phyloP scores from a whole-genome alignment of 2,888 invertebrate species.

The Pimpla rufipes region DNA sequence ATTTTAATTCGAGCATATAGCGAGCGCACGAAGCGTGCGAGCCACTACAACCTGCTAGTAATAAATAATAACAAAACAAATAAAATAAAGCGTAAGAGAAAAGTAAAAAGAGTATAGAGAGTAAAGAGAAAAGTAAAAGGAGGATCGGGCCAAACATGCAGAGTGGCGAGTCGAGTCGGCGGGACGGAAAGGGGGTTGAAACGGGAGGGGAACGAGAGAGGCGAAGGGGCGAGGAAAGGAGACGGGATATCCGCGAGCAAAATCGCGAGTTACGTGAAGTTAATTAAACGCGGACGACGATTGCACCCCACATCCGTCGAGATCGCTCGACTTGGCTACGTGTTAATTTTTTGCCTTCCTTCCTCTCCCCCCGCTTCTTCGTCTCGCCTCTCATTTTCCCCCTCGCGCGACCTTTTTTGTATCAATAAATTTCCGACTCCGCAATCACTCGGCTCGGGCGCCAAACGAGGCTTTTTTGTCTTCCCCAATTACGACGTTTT shows the following conservation, averaged over 20 bases:
- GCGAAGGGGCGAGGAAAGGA: constrained; percentile 46
- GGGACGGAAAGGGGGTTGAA: constrained; percentile 30
- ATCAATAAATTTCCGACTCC: constrained; percentile 54
- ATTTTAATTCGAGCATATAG: too few relatives aligned
- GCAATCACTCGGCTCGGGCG: constrained; percentile 33
- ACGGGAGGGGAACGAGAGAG: constrained; percentile 32
- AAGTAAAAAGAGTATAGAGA: too few relatives aligned
- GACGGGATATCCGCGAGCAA: constrained; percentile 58
- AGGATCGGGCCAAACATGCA: constrained; percentile 39
- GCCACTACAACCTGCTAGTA: too few relatives aligned
- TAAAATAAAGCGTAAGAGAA: too few relatives aligned
- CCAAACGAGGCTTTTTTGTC: constrained; percentile 1
- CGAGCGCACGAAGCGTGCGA: too few relatives aligned
- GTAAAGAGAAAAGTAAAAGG: too few relatives aligned
- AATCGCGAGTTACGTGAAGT: constrained; percentile 78
- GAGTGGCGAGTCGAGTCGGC: constrained; percentile 41
- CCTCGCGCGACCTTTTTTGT: constrained; percentile 43
- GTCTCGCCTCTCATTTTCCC: constrained; percentile 18
- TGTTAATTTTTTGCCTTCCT: constrained; percentile 56
- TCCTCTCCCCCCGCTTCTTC: neutral
- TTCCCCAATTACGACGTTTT: constrained; percentile 27
- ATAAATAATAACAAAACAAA: too few relatives aligned
- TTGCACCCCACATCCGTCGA: constrained; percentile 60
- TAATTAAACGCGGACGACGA: constrained; percentile 79
- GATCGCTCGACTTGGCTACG: constrained; percentile 52